A percentile compares a stretch with the other conserved stretches of the same genome.
phyloP scores from a whole-genome alignment of 2,888 invertebrate species.

The Leptinotarsa rubiginosa region DNA sequence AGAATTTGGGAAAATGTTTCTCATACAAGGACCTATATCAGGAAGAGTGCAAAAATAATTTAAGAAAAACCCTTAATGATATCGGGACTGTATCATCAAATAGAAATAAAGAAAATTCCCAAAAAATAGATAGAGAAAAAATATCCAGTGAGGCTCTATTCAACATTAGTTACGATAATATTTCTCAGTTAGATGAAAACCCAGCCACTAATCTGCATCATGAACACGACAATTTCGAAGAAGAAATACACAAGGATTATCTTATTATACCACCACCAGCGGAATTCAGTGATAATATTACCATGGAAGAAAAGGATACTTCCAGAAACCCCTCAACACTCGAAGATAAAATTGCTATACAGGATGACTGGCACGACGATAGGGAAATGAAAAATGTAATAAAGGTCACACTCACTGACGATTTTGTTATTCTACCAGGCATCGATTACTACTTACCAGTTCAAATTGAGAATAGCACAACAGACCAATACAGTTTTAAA shows the following conservation, averaged over 20 bases:
- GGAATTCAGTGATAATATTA: too few species aligned
- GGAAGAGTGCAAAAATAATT: background rate
- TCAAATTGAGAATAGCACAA: too few species aligned
- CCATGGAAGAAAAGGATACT: too few species aligned
- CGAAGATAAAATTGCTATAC: too few species aligned
- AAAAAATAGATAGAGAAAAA: background rate
- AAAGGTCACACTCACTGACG: too few species aligned
- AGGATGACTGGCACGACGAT: too few species aligned
- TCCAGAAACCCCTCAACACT: too few species aligned
- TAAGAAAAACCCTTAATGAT: background rate
- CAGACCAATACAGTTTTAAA: too few species aligned
- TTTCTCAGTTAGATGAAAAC: background rate
- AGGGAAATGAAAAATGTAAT: too few species aligned
- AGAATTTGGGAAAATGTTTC: background rate
- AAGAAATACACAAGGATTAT: background rate
- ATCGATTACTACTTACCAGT: too few species aligned
- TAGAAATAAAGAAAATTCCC: background rate
- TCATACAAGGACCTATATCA: background rate
- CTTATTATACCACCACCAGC: background rate
- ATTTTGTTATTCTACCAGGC: too few species aligned
- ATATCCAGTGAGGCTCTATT: background rate
- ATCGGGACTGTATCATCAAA: background rate
- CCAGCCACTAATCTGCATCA: background rate
- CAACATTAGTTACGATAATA: background rate
- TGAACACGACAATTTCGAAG: background rate